Evolutionary conservation across 2,888 invertebrate species (phyloP), one percentile per base, ranked within the genome.

Genomic region (Litoditis marina): DNA sequence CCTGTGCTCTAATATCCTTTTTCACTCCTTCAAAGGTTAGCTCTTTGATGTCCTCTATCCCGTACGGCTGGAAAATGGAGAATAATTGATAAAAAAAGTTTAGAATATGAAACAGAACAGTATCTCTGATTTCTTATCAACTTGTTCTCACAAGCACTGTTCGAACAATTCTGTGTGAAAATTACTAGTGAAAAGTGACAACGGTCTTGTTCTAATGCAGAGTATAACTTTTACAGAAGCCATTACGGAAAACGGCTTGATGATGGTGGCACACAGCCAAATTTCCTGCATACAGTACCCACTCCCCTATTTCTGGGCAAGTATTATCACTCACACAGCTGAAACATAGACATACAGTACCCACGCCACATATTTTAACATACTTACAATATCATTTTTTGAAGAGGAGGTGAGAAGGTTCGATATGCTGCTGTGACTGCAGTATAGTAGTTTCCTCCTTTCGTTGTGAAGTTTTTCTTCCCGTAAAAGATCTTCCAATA

Each of bases 401-500:
- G 68, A 59, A 27, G 66, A 63, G 30, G 51, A 67, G 5, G 68
- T 57, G 47, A 74, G 47, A 31, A 76, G 50, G 2, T 66, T 55
- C 8, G 69, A 65, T 16, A 70, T 56, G 19, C 62, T 57, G 32
- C 61, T 63, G 46, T 66, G 64, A 2, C 70, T 61, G 30, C 69
- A 70, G 49, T 73, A 69, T 25, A 73, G 55, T 11, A 75, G 46
- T 49, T 63, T 68, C 13, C 75, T 47, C 30, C 75, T 34, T 36
- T 75, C 75, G 51, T 75, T 75, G 36, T 67, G 64, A 25, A 69
- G 39, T 32, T 70, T 51, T 34, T 75, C 75, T 27, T 71, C 69
- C 13, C 62, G 60, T 7, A 75, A 54, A 1, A 75, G 34, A 19
- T 71, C 73, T 22, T 71, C 71, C 25, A 74, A 57, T 0, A 71